These are phyloP conservation scores for Melanostigma gelatinosum DNA, from an alignment of 2,113 vertebrate species.

Conservation along the genomic window DNA sequence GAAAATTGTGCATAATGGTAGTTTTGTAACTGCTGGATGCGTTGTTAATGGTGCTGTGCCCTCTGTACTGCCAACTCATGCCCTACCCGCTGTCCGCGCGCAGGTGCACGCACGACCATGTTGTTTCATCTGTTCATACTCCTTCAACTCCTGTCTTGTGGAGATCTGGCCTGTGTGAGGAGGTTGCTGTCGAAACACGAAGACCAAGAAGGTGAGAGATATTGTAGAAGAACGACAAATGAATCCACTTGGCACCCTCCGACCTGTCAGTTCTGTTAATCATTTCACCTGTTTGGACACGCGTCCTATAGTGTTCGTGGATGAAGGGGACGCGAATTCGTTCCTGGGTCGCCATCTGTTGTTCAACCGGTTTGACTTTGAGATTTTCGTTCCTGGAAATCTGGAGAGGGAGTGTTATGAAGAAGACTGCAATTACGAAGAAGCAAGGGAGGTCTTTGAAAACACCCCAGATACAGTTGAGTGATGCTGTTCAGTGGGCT, in stretches of 20 bases:
- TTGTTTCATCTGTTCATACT: constrained; percentile 79
- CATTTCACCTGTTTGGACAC: neutral
- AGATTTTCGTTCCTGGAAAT: constrained; percentile 89
- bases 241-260: neutral
- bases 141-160: constrained; percentile 78
- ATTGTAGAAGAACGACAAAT: neutral
- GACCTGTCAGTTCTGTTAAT: neutral
- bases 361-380: constrained; percentile 94
- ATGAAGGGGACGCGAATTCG: constrained; percentile 86
- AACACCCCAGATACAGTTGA: constrained; percentile 88
- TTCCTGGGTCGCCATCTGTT: constrained; percentile 91
- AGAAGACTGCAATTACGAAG: constrained; percentile 93
- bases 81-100: constrained; percentile 14
- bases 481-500: constrained; percentile 40
- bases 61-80: constrained; percentile 17
- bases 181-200: constrained; percentile 41
- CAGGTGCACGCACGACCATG: constrained; percentile 82
- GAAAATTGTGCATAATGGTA: neutral
- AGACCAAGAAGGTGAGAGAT: constrained; percentile 83
- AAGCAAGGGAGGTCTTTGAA: constrained; percentile 94
- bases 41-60: constrained; percentile 7
- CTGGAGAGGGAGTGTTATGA: constrained; percentile 95
- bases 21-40: neutral
- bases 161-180: constrained; percentile 77
- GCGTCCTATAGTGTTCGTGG: constrained; percentile 85